Evolutionary conservation across 2,797 vertebrate genomes (phyloP), one percentile per base, ranked within the genome.

Genomic region (Cryptoblepharus egeriae): DNA sequence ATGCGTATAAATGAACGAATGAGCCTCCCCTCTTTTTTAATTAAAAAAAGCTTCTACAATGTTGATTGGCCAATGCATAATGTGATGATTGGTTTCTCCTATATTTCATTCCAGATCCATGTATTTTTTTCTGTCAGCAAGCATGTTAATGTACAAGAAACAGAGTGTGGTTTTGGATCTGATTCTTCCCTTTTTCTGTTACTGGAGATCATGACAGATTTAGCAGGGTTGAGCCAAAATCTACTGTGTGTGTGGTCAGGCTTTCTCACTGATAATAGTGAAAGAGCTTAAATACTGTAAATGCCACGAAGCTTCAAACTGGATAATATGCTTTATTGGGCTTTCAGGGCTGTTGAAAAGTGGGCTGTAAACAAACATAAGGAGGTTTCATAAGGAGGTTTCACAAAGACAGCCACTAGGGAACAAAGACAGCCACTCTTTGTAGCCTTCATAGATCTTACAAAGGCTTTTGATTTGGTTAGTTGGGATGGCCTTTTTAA

Each of bases 91-190:
- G 84, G 80, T 84, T 87, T 58, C 76, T 61, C 60, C 84, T 87
- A 11, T 86, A 70, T 80, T 35, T 79, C 79, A 87, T 90, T 86
- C 88, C 83, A 74, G 42, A 30, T 80, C 28, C 35, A 57, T 28
- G 26, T 65, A 85, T 70, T 81, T 82, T 69, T n/a, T 87, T 88
- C 88, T 89, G 74, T 75, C 83, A 90, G 30, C 15, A 0, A 4
- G 75, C 88, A 87, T 81, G 81, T 87, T 90, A 89, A 92, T 86
- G 82, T 89, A 72, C 88, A 90, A 90, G 83, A 90, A 83, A 89
- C 86, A 58, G 68, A 82, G 28, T 88, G 84, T 73, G 79, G 87
- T 87, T 92, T 75, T 87, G n/a, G 81, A 57, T 72, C 26, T 39
- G 60, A 30, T 42, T 52, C 70, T 85, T 79, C 39, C 86, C 79